Evolutionary conservation across 2,797 vertebrate species (phyloP), one percentile per base, ranked within the genome.

Genomic region (Urocyon cinereoargenteus): DNA sequence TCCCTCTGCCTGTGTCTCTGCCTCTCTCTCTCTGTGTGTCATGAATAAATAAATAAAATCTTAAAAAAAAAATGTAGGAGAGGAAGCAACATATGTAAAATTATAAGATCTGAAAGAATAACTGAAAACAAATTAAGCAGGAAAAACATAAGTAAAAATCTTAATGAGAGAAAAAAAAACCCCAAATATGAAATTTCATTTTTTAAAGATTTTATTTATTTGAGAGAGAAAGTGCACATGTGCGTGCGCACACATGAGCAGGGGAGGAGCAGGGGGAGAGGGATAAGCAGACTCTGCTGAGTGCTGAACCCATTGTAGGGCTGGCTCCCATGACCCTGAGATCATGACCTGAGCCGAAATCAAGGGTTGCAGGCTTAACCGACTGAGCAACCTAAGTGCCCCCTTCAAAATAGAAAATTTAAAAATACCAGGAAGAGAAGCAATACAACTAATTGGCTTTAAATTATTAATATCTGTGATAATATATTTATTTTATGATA

Each of bases 21-120:
- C 40, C 40, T 45, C 40, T 45, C 40, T 45, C 40, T 45, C 6
- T 45, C 1, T 45, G 6, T 45, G 40, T 45, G 6, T 45, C 40
- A 45, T 45, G 40, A 45, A 45, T 45, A 45, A 45, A 45, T 45
- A 45, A 45, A 45, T 45, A 45, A 45, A 45, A 45, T 45, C 40
- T 45, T 45, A 7, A 45, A 45, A 45, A 45, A 45, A 45, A 40
- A 40, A 93, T 82, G 2, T 53, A 78, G 53, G 40, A 85, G 70
- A 85, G 12, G 36, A 84, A 91, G 75, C 19, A 94, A 90, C 45
- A 68, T 57, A 79, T 70, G 1, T 87, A 72, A 90, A n/a, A 91
- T 93, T 57, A 81, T 57, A 91, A 93, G 73, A 93, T 77, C 66
- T 66, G 64, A 15, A 92, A 45, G 34, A 95, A 45, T 82, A 96